Evolutionary conservation across 35 echinoderm and acorn worm species (phyloP).

Genomic region (Amphiura filiformis): DNA sequence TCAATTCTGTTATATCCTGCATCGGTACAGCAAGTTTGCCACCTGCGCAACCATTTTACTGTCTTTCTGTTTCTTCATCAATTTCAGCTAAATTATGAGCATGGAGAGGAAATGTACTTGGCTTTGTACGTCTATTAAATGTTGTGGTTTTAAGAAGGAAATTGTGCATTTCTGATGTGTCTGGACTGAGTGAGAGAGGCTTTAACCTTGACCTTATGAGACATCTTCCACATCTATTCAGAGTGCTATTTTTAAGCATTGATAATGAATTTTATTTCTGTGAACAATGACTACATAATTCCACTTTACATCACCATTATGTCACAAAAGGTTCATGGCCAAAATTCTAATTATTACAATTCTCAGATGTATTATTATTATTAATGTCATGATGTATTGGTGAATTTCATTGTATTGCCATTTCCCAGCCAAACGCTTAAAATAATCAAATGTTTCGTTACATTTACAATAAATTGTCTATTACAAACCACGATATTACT

Average conservation of each 20-base stretch:
- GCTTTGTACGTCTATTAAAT: not conserved
- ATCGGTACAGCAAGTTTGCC: not conserved
- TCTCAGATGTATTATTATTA: too few relatives aligned
- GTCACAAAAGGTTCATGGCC: not conserved
- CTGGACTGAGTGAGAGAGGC: not conserved
- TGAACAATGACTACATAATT: not conserved
- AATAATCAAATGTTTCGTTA: too few relatives aligned
- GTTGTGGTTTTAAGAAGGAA: not conserved
- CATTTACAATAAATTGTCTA: too few relatives aligned
- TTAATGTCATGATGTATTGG: too few relatives aligned
- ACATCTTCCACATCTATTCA: not conserved
- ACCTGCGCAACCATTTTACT: slow-evolving; percentile 1
- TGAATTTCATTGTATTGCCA: too few relatives aligned
- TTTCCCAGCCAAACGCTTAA: too few relatives aligned
- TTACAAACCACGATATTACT: too few relatives aligned
- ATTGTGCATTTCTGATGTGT: not conserved
- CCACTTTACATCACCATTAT: not conserved
- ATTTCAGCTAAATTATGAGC: not conserved
- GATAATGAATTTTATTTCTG: not conserved
- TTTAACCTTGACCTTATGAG: not conserved
- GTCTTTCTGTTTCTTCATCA: not conserved
- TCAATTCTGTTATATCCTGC: not conserved
- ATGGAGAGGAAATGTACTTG: not conserved
- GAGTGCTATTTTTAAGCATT: not conserved
- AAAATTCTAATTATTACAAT: not conserved